Percentiles rank a stretch among this genome's conserved stretches.
phyloP scores from a whole-genome alignment of 2,113 vertebrate species.

The Oenanthe oenanthe region DNA sequence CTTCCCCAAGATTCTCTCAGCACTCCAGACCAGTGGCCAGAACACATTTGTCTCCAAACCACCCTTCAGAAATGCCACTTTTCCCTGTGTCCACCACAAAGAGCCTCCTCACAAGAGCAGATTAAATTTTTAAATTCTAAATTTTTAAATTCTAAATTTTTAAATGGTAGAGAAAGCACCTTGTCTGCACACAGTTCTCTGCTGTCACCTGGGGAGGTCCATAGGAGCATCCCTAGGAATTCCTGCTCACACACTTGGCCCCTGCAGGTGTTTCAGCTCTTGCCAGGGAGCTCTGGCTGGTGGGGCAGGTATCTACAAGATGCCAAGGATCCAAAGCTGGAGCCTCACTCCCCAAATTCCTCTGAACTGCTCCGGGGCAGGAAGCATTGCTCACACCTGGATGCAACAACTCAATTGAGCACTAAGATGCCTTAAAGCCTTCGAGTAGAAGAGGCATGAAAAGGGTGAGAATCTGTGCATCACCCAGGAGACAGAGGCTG shows the following conservation, averaged over 20 bases:
- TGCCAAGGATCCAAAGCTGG: background rate
- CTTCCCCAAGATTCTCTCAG: background rate
- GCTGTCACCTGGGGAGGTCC: background rate
- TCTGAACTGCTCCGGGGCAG: background rate
- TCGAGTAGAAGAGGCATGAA: background rate
- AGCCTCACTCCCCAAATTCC: background rate
- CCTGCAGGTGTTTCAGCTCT: background rate
- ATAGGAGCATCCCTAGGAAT: background rate
- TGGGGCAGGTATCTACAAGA: background rate
- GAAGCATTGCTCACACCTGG: background rate
- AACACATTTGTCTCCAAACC: background rate
- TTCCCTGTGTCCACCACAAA: background rate
- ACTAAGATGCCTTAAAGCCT: background rate
- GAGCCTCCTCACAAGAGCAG: background rate
- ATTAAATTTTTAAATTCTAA: background rate
- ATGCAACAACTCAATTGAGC: background rate
- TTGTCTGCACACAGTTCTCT: background rate
- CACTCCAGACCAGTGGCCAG: background rate
- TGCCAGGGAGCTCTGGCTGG: background rate
- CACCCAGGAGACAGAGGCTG: background rate
- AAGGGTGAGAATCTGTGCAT: background rate
- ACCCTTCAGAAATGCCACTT: background rate
- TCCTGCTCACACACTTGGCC: background rate
- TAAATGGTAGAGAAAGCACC: background rate
- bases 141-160: background rate